These are phyloP conservation scores for Vireo griseus DNA, from an alignment of 2,797 vertebrate species.

Conservation along the genomic window DNA sequence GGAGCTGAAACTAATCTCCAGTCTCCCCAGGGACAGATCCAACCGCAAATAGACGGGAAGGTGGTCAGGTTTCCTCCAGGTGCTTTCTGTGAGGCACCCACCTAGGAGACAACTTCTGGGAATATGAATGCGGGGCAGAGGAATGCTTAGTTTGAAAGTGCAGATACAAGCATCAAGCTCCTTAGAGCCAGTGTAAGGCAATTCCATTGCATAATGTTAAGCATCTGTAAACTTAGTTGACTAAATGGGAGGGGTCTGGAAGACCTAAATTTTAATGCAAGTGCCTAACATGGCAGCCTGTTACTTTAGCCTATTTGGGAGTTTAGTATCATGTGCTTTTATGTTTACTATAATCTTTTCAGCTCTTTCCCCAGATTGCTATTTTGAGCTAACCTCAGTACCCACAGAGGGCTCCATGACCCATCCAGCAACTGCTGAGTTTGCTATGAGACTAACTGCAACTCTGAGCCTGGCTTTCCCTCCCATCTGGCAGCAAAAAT, in stretches of 20 bases:
- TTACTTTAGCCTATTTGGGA: neutral
- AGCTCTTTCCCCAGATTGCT: neutral
- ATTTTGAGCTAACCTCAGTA: neutral
- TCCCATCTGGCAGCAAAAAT: conserved; percentile 44
- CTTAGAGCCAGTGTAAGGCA: neutral
- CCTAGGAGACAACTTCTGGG: neutral
- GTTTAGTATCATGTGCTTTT: neutral
- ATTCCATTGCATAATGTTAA: rapidly evolving
- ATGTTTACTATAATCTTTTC: conserved; percentile 28
- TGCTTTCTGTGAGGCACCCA: neutral
- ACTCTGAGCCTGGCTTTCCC: conserved; percentile 26
- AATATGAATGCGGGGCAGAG: neutral
- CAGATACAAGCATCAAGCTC: neutral
- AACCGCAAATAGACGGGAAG: neutral
- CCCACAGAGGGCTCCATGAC: conserved; percentile 10
- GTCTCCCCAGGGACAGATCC: neutral
- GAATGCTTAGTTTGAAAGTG: neutral
- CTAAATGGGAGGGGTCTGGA: neutral
- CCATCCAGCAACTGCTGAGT: neutral
- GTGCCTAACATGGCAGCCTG: neutral
- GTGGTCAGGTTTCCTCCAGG: neutral
- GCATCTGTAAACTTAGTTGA: neutral
- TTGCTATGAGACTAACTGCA: conserved; percentile 41
- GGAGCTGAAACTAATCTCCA: neutral
- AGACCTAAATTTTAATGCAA: neutral